These are phyloP conservation scores for Corythornis madagascariensis DNA, from an alignment of 2,113 vertebrate species.

Conservation along the genomic window DNA sequence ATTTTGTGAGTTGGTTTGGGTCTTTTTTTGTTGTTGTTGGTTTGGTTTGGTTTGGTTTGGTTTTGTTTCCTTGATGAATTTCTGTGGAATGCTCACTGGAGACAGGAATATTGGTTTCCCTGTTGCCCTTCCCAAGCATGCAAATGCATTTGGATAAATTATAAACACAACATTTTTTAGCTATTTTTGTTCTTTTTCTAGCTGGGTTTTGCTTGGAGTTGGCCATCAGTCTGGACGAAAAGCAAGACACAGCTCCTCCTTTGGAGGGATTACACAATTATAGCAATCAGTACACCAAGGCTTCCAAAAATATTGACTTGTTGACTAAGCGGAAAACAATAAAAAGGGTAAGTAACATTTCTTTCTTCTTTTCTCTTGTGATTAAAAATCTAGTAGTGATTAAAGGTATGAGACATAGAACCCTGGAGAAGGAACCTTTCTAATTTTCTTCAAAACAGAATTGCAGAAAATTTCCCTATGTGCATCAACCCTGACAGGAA, in stretches of 20 bases:
- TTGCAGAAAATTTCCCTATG: not conserved
- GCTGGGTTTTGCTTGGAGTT: not conserved
- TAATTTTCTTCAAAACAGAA: not conserved
- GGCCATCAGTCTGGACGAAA: not conserved
- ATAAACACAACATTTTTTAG: slow-evolving; percentile 11
- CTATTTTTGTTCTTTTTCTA: not conserved
- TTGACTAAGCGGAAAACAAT: not conserved
- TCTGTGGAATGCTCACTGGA: slow-evolving; percentile 59
- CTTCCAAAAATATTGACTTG: slow-evolving; percentile 16
- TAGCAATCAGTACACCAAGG: not conserved
- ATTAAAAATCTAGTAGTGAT: not conserved
- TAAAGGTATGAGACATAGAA: not conserved
- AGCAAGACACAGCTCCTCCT: not conserved
- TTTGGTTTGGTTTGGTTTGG: not conserved
- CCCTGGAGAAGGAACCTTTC: not conserved
- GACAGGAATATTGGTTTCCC: slow-evolving; percentile 60
- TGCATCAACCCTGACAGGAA: not conserved
- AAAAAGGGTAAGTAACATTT: not conserved
- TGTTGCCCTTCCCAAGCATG: slow-evolving; percentile 25
- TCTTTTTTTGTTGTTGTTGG: no score
- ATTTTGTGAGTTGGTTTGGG: not conserved
- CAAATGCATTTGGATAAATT: not conserved
- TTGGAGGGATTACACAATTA: not conserved
- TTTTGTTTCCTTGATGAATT: not conserved
- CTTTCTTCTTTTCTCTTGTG: not conserved